Evolutionary conservation across 2,797 vertebrate genomes (phyloP).

Genomic region (Sebastes paucispinis): DNA sequence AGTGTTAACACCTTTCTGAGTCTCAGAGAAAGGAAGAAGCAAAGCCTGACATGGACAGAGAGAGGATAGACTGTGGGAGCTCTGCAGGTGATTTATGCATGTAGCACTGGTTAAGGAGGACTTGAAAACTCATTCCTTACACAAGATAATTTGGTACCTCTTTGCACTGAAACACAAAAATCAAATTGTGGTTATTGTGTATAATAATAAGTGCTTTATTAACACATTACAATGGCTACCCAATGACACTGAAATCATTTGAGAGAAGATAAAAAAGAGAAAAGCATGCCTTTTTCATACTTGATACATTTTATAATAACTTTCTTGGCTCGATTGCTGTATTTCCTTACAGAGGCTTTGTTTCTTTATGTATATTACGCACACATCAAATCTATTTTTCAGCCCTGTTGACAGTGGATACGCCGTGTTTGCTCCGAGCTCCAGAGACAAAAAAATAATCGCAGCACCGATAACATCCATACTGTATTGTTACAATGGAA

Average conservation of each 20-base stretch:
- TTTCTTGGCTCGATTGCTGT: slow-evolving; percentile 78
- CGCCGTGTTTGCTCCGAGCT: slow-evolving; percentile 71
- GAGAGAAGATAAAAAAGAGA: slow-evolving; percentile 46
- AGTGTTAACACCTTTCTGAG: slow-evolving; percentile 79
- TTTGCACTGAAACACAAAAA: slow-evolving; percentile 82
- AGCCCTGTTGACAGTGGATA: slow-evolving; percentile 75
- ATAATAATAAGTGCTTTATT: slow-evolving; percentile 77
- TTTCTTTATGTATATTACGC: slow-evolving; percentile 83
- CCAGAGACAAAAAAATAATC: slow-evolving; percentile 61
- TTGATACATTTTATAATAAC: slow-evolving; percentile 82
- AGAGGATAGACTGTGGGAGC: slow-evolving; percentile 70
- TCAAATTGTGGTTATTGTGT: slow-evolving; percentile 73
- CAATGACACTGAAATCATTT: slow-evolving; percentile 60
- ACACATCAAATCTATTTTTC: slow-evolving; percentile 83
- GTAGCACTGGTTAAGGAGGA: slow-evolving; percentile 73
- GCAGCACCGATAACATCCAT: slow-evolving; percentile 69
- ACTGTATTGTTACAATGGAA: slow-evolving; percentile 80
- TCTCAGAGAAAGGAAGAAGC: slow-evolving; percentile 85
- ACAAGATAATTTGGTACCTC: slow-evolving; percentile 70
- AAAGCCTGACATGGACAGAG: slow-evolving; percentile 82
- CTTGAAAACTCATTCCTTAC: slow-evolving; percentile 76
- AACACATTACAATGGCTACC: slow-evolving; percentile 73
- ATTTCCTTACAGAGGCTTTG: slow-evolving; percentile 84
- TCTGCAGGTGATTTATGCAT: slow-evolving; percentile 69
- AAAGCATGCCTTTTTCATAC: slow-evolving; percentile 84